Percentiles rank a stretch among this genome's conserved stretches.
Evolutionary conservation across 2,797 vertebrate species (phyloP).

Genomic region (Lagocephalus sceleratus): DNA sequence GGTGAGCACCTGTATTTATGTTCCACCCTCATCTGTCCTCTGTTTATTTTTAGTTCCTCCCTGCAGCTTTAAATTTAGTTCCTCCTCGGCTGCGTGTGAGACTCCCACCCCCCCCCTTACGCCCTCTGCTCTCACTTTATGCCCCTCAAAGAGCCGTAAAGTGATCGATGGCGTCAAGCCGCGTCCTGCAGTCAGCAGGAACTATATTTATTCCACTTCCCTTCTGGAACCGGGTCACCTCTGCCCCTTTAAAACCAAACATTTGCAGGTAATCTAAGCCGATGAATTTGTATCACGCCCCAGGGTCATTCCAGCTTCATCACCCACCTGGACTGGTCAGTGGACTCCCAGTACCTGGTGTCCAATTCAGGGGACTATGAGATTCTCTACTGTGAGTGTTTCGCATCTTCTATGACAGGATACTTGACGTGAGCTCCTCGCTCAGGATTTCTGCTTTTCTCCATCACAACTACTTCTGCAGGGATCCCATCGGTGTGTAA

Average conservation of each 20-base stretch:
- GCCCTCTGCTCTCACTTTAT: slow-evolving; percentile 15
- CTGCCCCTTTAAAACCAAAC: no score
- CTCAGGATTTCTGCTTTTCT: no score
- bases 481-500: slow-evolving; percentile 97
- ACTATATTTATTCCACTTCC: no score
- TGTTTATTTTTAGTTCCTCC: slow-evolving; percentile 33
- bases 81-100: slow-evolving; percentile 16
- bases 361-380: slow-evolving; percentile 99
- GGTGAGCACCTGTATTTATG: slow-evolving; percentile 76
- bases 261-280: slow-evolving; percentile 1
- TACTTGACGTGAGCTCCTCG: no score
- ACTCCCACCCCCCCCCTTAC: slow-evolving; percentile 1
- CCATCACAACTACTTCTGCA: slow-evolving; percentile 40
- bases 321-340: slow-evolving; percentile 97
- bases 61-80: slow-evolving; percentile 36
- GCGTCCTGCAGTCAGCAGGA: slow-evolving; percentile 20
- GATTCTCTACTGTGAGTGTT: slow-evolving; percentile 95
- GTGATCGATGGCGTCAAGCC: slow-evolving; percentile 12
- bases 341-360: slow-evolving; percentile 93
- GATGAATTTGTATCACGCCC: slow-evolving; percentile 18
- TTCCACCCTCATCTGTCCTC: slow-evolving; percentile 2
- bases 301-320: slow-evolving; percentile 99
- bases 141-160: slow-evolving; percentile 17
- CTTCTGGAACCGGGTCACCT: no score
- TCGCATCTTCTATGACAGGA: background rate